These are phyloP conservation scores for Pocillopora verrucosa DNA, from an alignment of 64 coral and sea anemone genomes.

Conservation along the genomic window DNA sequence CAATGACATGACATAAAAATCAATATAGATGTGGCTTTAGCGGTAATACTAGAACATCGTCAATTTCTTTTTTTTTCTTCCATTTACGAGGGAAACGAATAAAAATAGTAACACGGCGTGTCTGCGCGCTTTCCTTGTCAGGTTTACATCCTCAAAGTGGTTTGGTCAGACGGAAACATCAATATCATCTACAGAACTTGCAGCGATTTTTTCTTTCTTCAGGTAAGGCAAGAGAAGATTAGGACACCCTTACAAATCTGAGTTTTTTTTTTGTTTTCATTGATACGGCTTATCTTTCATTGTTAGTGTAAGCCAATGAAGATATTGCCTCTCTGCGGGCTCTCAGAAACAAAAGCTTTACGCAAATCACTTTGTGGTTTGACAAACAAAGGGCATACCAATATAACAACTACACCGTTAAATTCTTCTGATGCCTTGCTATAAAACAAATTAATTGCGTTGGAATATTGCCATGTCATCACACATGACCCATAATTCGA, in stretches of 20 bases:
- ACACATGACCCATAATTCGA: background rate
- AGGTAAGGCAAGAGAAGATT: constrained; percentile 15
- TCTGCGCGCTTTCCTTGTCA: background rate
- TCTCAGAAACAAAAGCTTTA: background rate
- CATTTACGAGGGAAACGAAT: no score
- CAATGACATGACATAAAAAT: no score
- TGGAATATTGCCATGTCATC: background rate
- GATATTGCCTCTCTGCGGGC: background rate
- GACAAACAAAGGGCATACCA: background rate
- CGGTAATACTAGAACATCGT: no score
- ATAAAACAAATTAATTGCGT: no score
- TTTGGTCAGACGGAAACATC: constrained; percentile 73
- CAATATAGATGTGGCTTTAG: no score
- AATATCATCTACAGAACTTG: constrained; percentile 76
- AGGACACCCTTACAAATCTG: background rate
- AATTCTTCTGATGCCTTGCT: no score
- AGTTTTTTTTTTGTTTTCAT: background rate
- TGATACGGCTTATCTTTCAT: background rate
- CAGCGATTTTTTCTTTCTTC: constrained; percentile 63
- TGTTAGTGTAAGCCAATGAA: background rate
- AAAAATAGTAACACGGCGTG: background rate
- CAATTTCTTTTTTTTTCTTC: no score
- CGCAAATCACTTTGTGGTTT: background rate
- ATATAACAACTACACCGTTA: background rate
- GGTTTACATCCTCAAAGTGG: constrained; percentile 75